These are phyloP conservation scores for Argopecten irradians DNA, from an alignment of 1,140 invertebrate species.

Conservation along the genomic window DNA sequence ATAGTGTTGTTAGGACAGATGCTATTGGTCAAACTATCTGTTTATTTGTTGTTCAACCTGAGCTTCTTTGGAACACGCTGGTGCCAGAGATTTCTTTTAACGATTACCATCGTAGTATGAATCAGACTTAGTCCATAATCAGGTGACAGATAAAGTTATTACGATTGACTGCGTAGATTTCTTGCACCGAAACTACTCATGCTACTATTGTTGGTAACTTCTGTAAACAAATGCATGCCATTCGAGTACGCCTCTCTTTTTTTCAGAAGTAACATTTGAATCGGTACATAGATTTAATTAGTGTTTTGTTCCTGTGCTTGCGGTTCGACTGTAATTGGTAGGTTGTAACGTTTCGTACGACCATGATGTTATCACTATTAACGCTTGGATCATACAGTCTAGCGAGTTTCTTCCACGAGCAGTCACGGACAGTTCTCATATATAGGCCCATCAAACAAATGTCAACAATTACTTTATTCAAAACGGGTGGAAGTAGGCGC, in stretches of 20 bases:
- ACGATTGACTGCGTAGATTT: neutral
- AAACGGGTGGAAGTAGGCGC: neutral
- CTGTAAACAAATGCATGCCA: constrained; percentile 17
- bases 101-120: neutral
- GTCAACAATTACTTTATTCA: constrained; percentile 5
- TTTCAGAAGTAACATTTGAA: neutral
- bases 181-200: neutral
- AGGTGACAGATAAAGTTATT: constrained; percentile 18
- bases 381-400: constrained; percentile 7
- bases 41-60: neutral
- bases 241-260: neutral
- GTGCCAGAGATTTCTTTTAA: constrained; percentile 7
- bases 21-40: neutral
- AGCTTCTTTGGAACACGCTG: neutral
- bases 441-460: neutral
- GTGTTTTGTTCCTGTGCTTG: neutral
- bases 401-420: constrained; percentile 3
- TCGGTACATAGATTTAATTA: neutral
- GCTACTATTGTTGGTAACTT: neutral
- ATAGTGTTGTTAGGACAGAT: neutral
- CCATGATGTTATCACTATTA: neutral
- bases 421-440: constrained; percentile 15
- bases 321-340: neutral
- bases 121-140: neutral
- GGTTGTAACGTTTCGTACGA: constrained; percentile 16